phyloP scores from a whole-genome alignment of 2,888 invertebrate species.

The Hololepta plana region DNA sequence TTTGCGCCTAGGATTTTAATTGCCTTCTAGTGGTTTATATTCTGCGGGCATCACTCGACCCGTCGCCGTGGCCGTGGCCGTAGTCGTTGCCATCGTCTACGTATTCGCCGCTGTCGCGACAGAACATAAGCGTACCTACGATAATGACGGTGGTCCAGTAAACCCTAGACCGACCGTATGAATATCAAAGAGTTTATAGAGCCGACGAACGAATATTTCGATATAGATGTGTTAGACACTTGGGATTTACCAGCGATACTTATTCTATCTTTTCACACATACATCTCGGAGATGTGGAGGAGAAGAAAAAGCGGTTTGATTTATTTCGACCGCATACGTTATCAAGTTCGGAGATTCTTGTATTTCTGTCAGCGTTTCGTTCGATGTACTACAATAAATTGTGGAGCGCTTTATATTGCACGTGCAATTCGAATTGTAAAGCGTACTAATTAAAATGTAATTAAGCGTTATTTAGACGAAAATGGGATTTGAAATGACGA shows the following conservation, averaged over 20 bases:
- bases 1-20: slow-evolving; percentile 11
- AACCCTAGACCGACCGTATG: slow-evolving; percentile 7
- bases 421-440: too few species aligned
- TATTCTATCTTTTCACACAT: too few species aligned
- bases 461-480: too few species aligned
- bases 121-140: slow-evolving; percentile 7
- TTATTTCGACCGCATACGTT: slow-evolving; percentile 14
- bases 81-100: slow-evolving; percentile 2
- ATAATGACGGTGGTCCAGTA: slow-evolving; percentile 9
- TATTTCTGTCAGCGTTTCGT: slow-evolving; percentile 4
- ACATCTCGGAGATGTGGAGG: slow-evolving; percentile 2
- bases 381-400: too few species aligned
- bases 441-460: too few species aligned
- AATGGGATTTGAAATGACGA: too few species aligned
- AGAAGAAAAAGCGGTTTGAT: slow-evolving; percentile 5
- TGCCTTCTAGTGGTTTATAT: slow-evolving; percentile 12
- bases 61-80: too few species aligned
- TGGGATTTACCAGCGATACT: slow-evolving; percentile 4
- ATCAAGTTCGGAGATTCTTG: slow-evolving; percentile 13
- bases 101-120: slow-evolving; percentile 7
- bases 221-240: slow-evolving; percentile 11
- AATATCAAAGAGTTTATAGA: slow-evolving; percentile 10
- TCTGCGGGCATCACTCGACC: slow-evolving; percentile 9
- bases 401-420: too few species aligned
- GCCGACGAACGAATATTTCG: slow-evolving; percentile 9